Conservation (phyloP, 2,113 vertebrate species). For the Oncorhynchus gorbuscha region DNA sequence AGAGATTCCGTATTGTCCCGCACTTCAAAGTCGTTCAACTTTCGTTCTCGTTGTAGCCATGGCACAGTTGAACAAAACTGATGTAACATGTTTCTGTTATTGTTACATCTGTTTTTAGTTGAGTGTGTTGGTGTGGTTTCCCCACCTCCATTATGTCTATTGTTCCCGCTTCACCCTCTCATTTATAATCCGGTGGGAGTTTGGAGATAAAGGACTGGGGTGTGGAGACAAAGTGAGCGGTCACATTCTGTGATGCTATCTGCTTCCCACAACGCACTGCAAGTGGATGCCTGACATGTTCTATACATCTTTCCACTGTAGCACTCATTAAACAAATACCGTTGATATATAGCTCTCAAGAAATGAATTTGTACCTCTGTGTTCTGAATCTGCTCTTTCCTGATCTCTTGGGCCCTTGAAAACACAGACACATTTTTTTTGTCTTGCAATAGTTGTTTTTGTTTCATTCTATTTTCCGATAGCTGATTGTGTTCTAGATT, state of each 20-base stretch:
- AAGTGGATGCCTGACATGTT: constrained; percentile 90
- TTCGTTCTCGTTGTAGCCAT: background rate
- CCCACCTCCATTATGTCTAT: constrained; percentile 75
- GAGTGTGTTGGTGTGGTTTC: constrained; percentile 52
- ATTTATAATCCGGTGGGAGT: constrained; percentile 88
- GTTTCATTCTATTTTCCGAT: constrained; percentile 11
- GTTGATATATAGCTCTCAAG: constrained; percentile 85
- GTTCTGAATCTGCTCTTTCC: constrained; percentile 55
- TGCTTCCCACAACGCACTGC: constrained; percentile 83
- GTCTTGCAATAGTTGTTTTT: constrained; percentile 33
- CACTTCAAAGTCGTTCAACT: background rate
- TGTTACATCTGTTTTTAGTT: constrained; percentile 70
- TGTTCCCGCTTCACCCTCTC: constrained; percentile 84
- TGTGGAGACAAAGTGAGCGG: constrained; percentile 89
- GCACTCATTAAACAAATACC: constrained; percentile 91
- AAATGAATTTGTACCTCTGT: constrained; percentile 83
- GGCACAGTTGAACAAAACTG: constrained; percentile 6
- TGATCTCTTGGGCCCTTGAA: constrained; percentile 64
- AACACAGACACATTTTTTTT: constrained; percentile 44
- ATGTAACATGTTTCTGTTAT: constrained; percentile 57
- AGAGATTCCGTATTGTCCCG: background rate
- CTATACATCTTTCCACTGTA: constrained; percentile 91
- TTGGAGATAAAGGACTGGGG: constrained; percentile 84
- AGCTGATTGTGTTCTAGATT: constrained; percentile 49
- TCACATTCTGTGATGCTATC: constrained; percentile 90